Evolutionary conservation across 2,797 vertebrate species (phyloP), one percentile per base, ranked within the genome.

Genomic region (Cottoperca gobio): DNA sequence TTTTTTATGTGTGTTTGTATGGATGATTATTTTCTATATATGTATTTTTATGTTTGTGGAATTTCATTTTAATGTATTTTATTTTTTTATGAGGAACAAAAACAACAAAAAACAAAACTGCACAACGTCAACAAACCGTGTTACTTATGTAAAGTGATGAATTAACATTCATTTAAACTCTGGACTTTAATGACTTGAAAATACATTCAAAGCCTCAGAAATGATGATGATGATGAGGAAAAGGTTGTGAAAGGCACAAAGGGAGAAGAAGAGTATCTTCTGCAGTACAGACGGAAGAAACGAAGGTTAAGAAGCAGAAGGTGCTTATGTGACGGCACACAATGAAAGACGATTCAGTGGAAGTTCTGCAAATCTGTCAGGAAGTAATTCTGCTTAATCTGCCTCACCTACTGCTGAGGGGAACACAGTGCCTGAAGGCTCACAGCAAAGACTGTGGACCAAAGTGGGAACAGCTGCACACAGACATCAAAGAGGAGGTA

Each of bases 331-430:
- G 54, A 42, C 67, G 31, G 70, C 21, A 23, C 37, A 24, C 19
- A 60, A 37, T 16, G 35, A 16, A 53, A 21, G 49, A 42, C 0
- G 33, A 76, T 60, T 61, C 39, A 54, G 59, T 6, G 2, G 54
- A 69, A 46, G 45, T 26, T 43, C 45, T 65, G 35, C 31, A 54
- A 60, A 59, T 75, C 67, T 70, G 53, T 39, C 40, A 79, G 69
- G 50, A 70, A 70, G 37, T 60, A 76, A 86, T 65, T 76, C 73
- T 68, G 16, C 60, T 66, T 86, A 79, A 86, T 82, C 73, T 69
- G 61, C 65, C 43, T 61, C 72, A 67, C 69, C 67, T 46, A 48
- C 58, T 71, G 57, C 58, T 52, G 73, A 64, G 55, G 60, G 23
- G 73, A 73, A 70, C 61, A 70, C 81, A 81, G 49, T 16, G 66